Evolutionary conservation across 35 echinoderm and acorn worm genomes (phyloP).

Genomic region (Lytechinus pictus): DNA sequence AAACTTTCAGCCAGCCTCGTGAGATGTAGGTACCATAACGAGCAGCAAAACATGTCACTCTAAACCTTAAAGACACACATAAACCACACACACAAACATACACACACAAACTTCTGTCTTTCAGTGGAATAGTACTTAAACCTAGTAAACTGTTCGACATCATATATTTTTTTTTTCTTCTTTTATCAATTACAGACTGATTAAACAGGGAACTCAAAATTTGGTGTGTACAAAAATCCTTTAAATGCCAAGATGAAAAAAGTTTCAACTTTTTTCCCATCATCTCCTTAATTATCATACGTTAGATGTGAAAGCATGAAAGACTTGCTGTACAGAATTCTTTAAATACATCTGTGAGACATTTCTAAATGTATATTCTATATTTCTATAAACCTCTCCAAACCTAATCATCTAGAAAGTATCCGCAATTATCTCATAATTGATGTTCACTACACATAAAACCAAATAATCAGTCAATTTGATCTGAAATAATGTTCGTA

Average conservation of each 20-base stretch:
- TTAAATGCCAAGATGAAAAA: background rate
- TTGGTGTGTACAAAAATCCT: background rate
- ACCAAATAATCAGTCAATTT: background rate
- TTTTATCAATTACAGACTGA: background rate
- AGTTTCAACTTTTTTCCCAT: background rate
- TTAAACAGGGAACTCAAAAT: background rate
- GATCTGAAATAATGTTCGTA: background rate
- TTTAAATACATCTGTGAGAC: background rate
- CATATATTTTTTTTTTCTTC: background rate
- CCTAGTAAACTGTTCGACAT: constrained; percentile 45
- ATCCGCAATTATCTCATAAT: background rate
- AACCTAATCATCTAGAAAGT: background rate
- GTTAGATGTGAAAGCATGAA: constrained; percentile 8
- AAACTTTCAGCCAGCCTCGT: background rate
- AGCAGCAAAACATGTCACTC: constrained; percentile 4
- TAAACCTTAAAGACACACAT: background rate
- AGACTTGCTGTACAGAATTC: constrained; percentile 29
- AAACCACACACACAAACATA: constrained; percentile 18
- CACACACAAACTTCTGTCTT: constrained; percentile 25
- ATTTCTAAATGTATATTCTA: background rate
- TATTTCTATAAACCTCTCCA: constrained; percentile 1
- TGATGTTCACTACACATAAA: background rate
- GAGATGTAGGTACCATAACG: background rate
- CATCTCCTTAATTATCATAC: background rate
- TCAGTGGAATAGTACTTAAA: constrained; percentile 37